Evolutionary conservation across 2,113 vertebrate genomes (phyloP).

Genomic region (Thinocorus orbignyianus): DNA sequence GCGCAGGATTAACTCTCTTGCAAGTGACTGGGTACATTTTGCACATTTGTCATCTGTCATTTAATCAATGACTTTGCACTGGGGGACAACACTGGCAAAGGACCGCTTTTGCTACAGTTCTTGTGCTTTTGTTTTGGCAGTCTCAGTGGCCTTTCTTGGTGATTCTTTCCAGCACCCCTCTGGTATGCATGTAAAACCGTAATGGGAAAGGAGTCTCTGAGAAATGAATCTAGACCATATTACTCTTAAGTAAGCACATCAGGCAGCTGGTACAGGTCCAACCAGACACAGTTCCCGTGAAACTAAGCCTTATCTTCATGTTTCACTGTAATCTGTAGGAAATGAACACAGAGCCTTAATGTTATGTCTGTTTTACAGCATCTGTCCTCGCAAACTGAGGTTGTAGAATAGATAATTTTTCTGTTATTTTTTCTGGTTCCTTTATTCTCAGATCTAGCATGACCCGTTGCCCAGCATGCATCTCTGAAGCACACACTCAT

Average conservation of each 20-base stretch:
- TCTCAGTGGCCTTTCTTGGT: background rate
- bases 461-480: rapidly evolving
- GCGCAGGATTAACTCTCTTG: background rate
- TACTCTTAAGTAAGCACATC: background rate
- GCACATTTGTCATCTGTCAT: rapidly evolving
- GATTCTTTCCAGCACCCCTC: background rate
- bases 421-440: background rate
- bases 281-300: background rate
- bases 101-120: background rate
- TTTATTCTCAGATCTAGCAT: background rate
- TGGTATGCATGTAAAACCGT: background rate
- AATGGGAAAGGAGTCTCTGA: background rate
- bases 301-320: background rate
- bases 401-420: background rate
- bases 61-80: background rate
- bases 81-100: background rate
- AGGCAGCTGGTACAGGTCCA: background rate
- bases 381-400: background rate
- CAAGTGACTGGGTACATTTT: background rate
- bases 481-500: background rate
- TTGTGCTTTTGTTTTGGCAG: background rate
- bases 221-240: background rate
- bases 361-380: background rate
- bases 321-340: background rate
- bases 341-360: background rate